phyloP scores from a whole-genome alignment of 2,113 vertebrate genomes.

The Heterotis niloticus region DNA sequence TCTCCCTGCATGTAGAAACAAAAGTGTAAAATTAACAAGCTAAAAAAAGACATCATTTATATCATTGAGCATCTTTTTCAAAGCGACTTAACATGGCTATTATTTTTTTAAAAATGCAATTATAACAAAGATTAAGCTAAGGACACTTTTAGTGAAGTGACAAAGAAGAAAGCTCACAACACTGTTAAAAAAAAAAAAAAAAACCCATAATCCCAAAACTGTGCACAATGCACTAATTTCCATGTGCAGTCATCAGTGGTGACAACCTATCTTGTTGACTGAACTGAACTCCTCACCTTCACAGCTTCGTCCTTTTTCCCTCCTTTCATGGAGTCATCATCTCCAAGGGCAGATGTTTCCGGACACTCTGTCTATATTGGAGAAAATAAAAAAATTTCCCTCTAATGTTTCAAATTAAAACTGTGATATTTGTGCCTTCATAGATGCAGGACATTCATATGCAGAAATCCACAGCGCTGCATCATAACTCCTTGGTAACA shows the following conservation, averaged over 20 bases:
- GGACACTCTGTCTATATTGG: slow-evolving; percentile 51
- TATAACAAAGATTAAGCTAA: no score
- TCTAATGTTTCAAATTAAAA: not conserved
- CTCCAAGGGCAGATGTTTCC: slow-evolving; percentile 54
- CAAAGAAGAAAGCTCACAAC: no score
- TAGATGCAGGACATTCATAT: not conserved
- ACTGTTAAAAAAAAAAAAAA: not conserved
- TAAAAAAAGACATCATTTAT: not conserved
- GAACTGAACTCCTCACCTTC: slow-evolving; percentile 45
- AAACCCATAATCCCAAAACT: not conserved
- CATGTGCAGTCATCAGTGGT: no score
- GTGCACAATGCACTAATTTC: not conserved
- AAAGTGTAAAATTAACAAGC: not conserved
- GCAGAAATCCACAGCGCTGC: not conserved
- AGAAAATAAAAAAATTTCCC: not conserved
- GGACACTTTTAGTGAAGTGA: no score
- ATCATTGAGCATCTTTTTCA: not conserved
- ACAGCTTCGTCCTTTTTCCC: slow-evolving; percentile 59
- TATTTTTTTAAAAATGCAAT: not conserved
- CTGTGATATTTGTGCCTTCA: not conserved
- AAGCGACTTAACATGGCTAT: not conserved
- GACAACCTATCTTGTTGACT: not conserved
- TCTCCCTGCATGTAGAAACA: slow-evolving; percentile 65
- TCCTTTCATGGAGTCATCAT: slow-evolving; percentile 53
- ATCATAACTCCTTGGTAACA: not conserved